Percentiles rank a stretch among this genome's conserved stretches.
Conservation (phyloP, 2,888 invertebrate genomes). For the Diarsia dahlii region DNA sequence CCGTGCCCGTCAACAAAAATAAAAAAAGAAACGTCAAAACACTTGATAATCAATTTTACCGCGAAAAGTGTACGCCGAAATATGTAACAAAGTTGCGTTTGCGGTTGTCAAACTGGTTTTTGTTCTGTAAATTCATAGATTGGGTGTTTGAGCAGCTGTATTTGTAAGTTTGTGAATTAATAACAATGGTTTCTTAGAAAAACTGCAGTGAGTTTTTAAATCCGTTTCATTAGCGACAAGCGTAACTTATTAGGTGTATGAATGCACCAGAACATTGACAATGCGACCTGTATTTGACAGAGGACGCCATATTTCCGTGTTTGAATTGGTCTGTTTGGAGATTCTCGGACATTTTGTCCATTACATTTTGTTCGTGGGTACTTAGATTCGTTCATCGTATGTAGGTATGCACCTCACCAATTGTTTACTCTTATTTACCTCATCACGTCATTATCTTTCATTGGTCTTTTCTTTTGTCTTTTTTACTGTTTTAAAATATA, state of each 20-base stretch:
- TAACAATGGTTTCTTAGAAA: constrained; percentile 76
- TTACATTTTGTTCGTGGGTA: too few relatives aligned
- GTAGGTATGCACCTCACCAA: too few relatives aligned
- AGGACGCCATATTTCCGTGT: constrained; percentile 59
- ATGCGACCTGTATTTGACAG: constrained; percentile 59
- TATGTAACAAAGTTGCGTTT: constrained; percentile 64
- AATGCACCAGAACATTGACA: constrained; percentile 61
- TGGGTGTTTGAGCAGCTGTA: constrained; percentile 38
- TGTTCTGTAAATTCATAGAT: constrained; percentile 11
- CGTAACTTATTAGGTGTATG: constrained; percentile 82
- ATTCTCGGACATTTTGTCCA: not conserved
- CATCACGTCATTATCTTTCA: too few relatives aligned
- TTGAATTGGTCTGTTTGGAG: constrained; percentile 43
- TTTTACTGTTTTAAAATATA: too few relatives aligned
- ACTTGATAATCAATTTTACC: constrained; percentile 86
- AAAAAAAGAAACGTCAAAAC: constrained; percentile 68
- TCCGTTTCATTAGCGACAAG: constrained; percentile 79
- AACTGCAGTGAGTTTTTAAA: constrained; percentile 74
- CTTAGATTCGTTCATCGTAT: too few relatives aligned
- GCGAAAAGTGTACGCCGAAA: constrained; percentile 75
- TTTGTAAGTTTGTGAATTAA: constrained; percentile 64
- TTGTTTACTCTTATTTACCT: too few relatives aligned
- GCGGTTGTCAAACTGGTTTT: constrained; percentile 35
- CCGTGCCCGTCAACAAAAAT: constrained; percentile 60
- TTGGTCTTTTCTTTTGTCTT: too few relatives aligned